These are phyloP conservation scores for Manacus vitellinus DNA, from an alignment of 2,113 vertebrate species.

Conservation along the genomic window DNA sequence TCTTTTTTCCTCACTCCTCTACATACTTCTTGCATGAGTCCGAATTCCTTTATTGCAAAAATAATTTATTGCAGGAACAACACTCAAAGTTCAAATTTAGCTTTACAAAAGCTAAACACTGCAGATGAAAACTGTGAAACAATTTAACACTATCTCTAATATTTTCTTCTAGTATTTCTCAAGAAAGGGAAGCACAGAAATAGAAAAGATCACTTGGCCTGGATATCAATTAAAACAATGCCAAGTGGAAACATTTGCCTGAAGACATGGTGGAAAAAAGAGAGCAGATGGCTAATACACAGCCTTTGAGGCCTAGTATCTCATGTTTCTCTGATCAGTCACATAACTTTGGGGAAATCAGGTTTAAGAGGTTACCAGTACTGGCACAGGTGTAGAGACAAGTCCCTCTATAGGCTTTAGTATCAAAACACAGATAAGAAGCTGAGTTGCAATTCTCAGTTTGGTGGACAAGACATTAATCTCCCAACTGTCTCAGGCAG, in stretches of 20 bases:
- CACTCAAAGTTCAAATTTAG: background rate
- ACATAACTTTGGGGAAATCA: background rate
- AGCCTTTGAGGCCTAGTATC: background rate
- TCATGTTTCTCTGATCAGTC: background rate
- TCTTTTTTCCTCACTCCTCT: no score
- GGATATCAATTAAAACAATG: background rate
- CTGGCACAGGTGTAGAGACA: fast-evolving
- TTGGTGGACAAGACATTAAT: background rate
- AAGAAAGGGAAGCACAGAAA: background rate
- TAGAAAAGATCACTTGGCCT: background rate
- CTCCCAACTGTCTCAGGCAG: background rate
- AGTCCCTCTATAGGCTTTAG: background rate
- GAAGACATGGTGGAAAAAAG: background rate
- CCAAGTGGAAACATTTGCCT: background rate
- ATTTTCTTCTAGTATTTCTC: background rate
- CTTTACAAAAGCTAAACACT: background rate
- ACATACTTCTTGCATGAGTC: background rate
- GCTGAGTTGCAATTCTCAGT: background rate
- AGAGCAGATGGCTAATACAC: background rate
- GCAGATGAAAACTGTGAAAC: background rate
- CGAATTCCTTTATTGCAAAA: background rate
- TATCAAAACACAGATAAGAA: background rate
- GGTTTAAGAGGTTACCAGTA: background rate
- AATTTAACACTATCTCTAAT: background rate
- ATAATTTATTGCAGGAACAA: background rate